These are phyloP conservation scores for Bothrops jararaca DNA, from an alignment of 2,113 vertebrate species.

Conservation along the genomic window DNA sequence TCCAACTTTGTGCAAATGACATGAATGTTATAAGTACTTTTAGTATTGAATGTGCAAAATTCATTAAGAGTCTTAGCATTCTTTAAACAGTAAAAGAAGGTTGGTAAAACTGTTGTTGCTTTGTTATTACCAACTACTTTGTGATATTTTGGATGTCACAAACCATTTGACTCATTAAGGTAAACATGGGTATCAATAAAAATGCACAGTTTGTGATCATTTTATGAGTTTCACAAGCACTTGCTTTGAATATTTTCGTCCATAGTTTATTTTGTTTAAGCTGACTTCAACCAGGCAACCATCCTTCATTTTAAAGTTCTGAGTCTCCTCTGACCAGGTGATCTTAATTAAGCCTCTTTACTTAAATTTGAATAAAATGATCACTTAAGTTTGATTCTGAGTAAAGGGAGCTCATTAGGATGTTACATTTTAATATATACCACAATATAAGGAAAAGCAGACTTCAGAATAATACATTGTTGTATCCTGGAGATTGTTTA, in stretches of 20 bases:
- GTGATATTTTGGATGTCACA: conserved; percentile 58
- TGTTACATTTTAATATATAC: conserved; percentile 51
- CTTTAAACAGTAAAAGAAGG: conserved; percentile 57
- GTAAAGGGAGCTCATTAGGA: conserved; percentile 66
- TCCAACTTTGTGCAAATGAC: conserved; percentile 82
- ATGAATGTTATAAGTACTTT: conserved; percentile 46
- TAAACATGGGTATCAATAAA: conserved; percentile 58
- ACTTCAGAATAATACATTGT: conserved; percentile 58
- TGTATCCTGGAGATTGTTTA: conserved; percentile 64
- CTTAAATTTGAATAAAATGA: conserved; percentile 63
- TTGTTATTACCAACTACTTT: conserved; percentile 62
- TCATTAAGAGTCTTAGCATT: conserved; percentile 50
- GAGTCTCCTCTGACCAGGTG: conserved; percentile 67
- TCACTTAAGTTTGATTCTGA: conserved; percentile 61
- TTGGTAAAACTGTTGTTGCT: conserved; percentile 63
- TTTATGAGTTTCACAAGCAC: conserved; percentile 67
- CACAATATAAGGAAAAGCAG: conserved; percentile 58
- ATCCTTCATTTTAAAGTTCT: conserved; percentile 60
- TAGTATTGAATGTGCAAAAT: conserved; percentile 62
- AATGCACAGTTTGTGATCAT: conserved; percentile 61
- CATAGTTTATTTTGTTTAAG: conserved; percentile 67
- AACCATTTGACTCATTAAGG: conserved; percentile 54
- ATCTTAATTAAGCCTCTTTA: conserved; percentile 59
- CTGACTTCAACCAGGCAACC: conserved; percentile 63
- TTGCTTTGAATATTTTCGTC: conserved; percentile 59